Percentiles rank a stretch among this genome's conserved stretches.
Conservation (phyloP, 2,113 vertebrate species). For the Scomber colias region DNA sequence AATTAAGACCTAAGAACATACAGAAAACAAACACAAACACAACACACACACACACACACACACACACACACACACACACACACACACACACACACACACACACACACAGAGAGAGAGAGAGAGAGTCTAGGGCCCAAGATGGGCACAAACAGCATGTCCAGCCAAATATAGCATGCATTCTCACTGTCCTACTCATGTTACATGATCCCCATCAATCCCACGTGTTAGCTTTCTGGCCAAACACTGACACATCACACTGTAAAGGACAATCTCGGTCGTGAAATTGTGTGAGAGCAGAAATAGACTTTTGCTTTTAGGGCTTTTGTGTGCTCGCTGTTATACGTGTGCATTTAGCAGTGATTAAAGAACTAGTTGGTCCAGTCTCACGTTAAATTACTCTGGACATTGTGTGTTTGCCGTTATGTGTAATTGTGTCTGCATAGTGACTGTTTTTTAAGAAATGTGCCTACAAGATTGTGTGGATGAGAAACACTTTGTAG, state of each 20-base stretch:
- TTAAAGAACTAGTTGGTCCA: background rate
- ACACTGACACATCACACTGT: constrained; percentile 33
- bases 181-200: constrained; percentile 63
- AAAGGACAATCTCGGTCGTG: constrained; percentile 41
- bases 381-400: background rate
- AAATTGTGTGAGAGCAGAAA: constrained; percentile 35
- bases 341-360: background rate
- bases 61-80: constrained; percentile 31
- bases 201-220: constrained; percentile 55
- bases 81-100: constrained; percentile 49
- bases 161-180: constrained; percentile 82
- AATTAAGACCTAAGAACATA: constrained; percentile 4
- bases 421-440: background rate
- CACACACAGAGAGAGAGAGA: constrained; percentile 53
- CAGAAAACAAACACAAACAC: background rate
- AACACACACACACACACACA: constrained; percentile 14
- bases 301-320: constrained; percentile 15
- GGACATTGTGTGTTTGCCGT: background rate
- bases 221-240: constrained; percentile 42
- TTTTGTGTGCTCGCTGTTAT: background rate
- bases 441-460: background rate
- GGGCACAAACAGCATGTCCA: constrained; percentile 74
- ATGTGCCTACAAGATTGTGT: background rate
- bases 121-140: constrained; percentile 73
- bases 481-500: background rate